Evolutionary conservation across 2,888 invertebrate genomes (phyloP), one percentile per base, ranked within the genome.

Genomic region (Artemia sp.): DNA sequence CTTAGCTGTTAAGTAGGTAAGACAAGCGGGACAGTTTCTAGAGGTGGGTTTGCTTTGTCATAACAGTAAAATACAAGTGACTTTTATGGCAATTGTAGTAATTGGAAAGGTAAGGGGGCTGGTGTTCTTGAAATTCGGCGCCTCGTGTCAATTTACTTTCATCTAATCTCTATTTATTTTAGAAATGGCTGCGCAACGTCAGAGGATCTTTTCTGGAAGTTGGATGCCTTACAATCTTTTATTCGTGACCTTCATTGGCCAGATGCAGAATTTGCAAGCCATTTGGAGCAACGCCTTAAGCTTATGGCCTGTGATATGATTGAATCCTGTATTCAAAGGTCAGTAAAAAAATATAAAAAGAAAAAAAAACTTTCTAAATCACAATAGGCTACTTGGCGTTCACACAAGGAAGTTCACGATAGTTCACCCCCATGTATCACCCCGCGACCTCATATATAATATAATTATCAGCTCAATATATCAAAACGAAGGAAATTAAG

Each of bases 301-400:
- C 83, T 93, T 75, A 96, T 98, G 93, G 96, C 97, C 64, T 89
- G 92, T 76, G 97, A 98, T 79, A 97, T 98, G 97, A 93, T 98
- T 78, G 96, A 97, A 78, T 93, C 95, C 12, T 95, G 94, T 77
- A 92, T 96, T 74, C 92, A 93, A 78, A 86, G 84, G 82, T 83
- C 73, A 67, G 51, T 70, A 14, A 3, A 38, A 24, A 38, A 38
- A 19, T 1, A 4, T 38, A 38, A 38, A 1, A 38, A 38, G 38
- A 38, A 38, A 38, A 38, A 64, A 51, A 12, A 51, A 52, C 19
- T 67, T 51, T 19, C 11, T 5, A 51, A 51, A 53, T 12, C 70
- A 12, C 38, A 4, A 38, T 38, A 38, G 38, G 38, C 38, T 38
- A 38, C 38, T 38, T 38, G 38, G 38, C 38, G 6, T 38, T 38